These are phyloP conservation scores for Periparus ater DNA, from an alignment of 2,797 vertebrate genomes.

Conservation along the genomic window DNA sequence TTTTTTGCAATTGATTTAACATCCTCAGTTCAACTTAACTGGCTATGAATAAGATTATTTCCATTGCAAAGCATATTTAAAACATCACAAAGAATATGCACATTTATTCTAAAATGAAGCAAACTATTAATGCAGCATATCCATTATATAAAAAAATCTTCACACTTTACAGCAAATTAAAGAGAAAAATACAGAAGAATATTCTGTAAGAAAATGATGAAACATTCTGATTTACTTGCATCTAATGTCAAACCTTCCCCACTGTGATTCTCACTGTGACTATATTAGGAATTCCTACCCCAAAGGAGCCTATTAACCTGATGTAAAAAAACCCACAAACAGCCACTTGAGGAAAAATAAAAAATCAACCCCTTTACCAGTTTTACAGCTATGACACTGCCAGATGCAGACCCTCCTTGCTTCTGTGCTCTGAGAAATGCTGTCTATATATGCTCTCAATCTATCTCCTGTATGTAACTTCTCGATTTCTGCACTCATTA, in stretches of 20 bases:
- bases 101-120: neutral
- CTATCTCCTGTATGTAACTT: neutral
- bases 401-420: neutral
- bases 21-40: constrained; percentile 67
- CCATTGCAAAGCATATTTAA: neutral
- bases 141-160: neutral
- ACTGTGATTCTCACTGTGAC: neutral
- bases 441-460: neutral
- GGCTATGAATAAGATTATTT: constrained; percentile 54
- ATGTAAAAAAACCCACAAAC: neutral
- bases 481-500: neutral
- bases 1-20: constrained; percentile 76
- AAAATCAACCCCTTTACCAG: neutral
- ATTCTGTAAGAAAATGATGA: neutral
- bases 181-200: neutral
- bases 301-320: neutral
- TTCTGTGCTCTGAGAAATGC: neutral
- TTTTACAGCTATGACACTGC: neutral
- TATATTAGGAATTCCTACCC: neutral
- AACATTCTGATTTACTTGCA: neutral
- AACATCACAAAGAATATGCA: neutral
- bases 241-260: neutral
- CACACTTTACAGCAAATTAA: neutral
- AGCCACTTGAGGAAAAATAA: neutral
- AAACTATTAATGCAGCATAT: neutral